phyloP scores from a whole-genome alignment of 2,113 vertebrate species.

The Tor tambroides region DNA sequence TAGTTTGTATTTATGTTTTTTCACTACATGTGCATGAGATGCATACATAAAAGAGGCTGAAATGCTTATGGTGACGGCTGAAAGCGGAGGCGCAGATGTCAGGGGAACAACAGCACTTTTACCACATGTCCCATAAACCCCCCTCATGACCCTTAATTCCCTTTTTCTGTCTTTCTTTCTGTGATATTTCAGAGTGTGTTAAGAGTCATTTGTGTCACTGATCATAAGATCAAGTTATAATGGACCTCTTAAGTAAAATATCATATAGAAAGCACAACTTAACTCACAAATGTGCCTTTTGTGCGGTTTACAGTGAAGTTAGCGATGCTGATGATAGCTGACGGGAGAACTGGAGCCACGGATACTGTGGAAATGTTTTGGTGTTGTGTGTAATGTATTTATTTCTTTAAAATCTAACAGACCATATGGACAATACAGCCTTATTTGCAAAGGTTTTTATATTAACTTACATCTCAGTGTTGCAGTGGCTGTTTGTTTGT shows the following conservation, averaged over 20 bases:
- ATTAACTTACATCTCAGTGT: conserved; percentile 18
- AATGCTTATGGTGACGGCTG: background rate
- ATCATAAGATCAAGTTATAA: background rate
- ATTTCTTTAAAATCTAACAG: conserved; percentile 24
- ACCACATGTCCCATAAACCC: conserved; percentile 10
- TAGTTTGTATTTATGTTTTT: conserved; percentile 22
- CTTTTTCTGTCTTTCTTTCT: conserved; percentile 21
- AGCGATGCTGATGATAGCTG: background rate
- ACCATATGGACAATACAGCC: background rate
- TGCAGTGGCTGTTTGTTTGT: conserved; percentile 1
- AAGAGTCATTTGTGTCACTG: background rate
- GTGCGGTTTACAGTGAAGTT: conserved; percentile 21
- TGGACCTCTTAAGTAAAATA: conserved; percentile 17
- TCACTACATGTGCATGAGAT: background rate
- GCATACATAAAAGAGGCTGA: conserved; percentile 35
- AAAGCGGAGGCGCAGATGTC: conserved; percentile 26
- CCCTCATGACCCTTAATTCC: conserved; percentile 1
- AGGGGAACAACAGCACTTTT: conserved; percentile 66
- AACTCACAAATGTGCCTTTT: conserved; percentile 31
- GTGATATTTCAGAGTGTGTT: conserved; percentile 19
- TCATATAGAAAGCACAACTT: background rate
- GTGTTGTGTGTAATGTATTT: conserved; percentile 19
- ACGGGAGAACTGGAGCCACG: background rate
- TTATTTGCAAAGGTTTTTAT: background rate
- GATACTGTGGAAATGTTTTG: conserved; percentile 15